phyloP scores from a whole-genome alignment of 2,888 invertebrate species.

The Diarsia rubi region DNA sequence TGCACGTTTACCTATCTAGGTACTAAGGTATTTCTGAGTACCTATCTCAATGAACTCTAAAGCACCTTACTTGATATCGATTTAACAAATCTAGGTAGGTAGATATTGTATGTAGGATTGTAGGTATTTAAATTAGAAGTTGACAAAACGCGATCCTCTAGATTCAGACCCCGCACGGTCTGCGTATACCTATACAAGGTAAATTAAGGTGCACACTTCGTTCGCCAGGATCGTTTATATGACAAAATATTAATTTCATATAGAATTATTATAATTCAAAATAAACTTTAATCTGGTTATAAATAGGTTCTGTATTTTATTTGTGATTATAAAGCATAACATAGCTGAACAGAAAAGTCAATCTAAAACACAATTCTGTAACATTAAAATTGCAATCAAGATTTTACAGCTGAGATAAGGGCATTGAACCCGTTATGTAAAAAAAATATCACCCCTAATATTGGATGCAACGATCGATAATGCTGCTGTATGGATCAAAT shows the following conservation, averaged over 20 bases:
- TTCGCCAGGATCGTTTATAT: background rate
- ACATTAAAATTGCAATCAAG: background rate
- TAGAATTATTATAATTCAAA: background rate
- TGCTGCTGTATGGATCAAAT: slow-evolving; percentile 29
- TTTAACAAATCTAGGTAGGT: slow-evolving; percentile 29
- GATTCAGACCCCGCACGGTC: background rate
- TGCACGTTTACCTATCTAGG: background rate
- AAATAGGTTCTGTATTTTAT: background rate
- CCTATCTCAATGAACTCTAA: slow-evolving; percentile 5
- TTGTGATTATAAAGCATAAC: background rate
- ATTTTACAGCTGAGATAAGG: background rate
- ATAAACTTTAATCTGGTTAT: background rate
- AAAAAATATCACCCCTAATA: slow-evolving; percentile 24
- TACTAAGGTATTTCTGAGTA: slow-evolving; percentile 2
- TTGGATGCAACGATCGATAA: slow-evolving; percentile 25
- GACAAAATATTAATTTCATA: background rate
- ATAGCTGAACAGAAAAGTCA: background rate
- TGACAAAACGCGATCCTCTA: background rate
- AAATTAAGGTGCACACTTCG: background rate
- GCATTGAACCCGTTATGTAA: slow-evolving; percentile 23
- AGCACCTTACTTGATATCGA: slow-evolving; percentile 40
- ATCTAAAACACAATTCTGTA: background rate
- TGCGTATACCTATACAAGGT: too few species aligned
- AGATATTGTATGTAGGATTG: too few species aligned
- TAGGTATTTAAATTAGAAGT: background rate